Percentiles rank a stretch among this genome's conserved stretches.
These are phyloP conservation scores for Taphrorychus bicolor DNA, from an alignment of 2,888 invertebrate species.

Conservation along the genomic window DNA sequence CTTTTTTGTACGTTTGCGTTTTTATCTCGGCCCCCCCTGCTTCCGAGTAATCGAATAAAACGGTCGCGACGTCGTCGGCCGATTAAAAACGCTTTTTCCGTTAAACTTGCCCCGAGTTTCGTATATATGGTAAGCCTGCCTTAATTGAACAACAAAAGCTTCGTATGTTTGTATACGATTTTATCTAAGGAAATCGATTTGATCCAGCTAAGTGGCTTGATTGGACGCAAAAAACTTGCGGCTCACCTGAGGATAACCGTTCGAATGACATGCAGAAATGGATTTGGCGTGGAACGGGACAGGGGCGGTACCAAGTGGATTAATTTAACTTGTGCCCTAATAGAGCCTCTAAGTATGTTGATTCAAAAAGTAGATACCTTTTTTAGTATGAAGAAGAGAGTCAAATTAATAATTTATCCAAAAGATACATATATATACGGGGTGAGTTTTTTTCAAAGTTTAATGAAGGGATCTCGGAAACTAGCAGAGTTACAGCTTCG, in stretches of 20 bases:
- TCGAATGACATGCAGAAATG: conserved; percentile 37
- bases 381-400: no score
- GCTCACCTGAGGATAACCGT: conserved; percentile 27
- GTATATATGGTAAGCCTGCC: conserved; percentile 6
- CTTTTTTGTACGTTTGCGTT: conserved; percentile 46
- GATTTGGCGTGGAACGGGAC: conserved; percentile 11
- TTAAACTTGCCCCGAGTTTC: not conserved
- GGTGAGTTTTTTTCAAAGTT: no score
- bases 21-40: conserved; percentile 12
- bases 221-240: conserved; percentile 16
- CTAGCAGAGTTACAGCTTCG: no score
- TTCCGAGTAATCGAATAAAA: conserved; percentile 7
- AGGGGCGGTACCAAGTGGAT: conserved; percentile 8
- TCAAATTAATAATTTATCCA: no score
- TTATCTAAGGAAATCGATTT: conserved; percentile 39
- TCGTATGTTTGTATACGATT: conserved; percentile 37
- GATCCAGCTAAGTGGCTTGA: conserved; percentile 32
- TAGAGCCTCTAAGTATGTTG: no score
- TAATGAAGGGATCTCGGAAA: no score
- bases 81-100: conserved; percentile 6
- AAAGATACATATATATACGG: no score
- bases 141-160: conserved; percentile 39
- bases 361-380: not conserved
- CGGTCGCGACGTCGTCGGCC: not conserved
- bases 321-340: no score